These are phyloP conservation scores for Drosophila carrolli DNA, from an alignment of 1,140 invertebrate species.

Conservation along the genomic window DNA sequence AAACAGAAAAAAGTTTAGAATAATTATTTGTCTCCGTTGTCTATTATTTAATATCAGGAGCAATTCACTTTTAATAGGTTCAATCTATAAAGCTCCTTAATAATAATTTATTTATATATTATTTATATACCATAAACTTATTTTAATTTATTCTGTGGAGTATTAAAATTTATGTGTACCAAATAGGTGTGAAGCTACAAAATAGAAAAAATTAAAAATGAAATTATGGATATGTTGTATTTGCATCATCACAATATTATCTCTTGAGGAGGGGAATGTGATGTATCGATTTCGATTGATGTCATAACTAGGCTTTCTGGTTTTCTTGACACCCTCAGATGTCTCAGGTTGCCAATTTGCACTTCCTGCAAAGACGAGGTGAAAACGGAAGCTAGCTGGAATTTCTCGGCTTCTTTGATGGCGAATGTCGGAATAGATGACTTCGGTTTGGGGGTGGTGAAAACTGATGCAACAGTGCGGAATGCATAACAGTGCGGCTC, in stretches of 20 bases:
- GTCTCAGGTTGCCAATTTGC: constrained; percentile 13
- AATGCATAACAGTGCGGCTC: background rate
- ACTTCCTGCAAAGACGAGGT: constrained; percentile 24
- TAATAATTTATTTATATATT: too few relatives aligned
- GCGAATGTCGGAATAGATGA: constrained; percentile 20
- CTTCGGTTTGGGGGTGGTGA: constrained; percentile 2
- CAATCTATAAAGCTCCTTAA: too few relatives aligned
- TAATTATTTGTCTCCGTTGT: too few relatives aligned
- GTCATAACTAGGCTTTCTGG: constrained; percentile 10
- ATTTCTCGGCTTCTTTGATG: constrained; percentile 24
- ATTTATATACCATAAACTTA: too few relatives aligned
- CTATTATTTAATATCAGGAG: too few relatives aligned
- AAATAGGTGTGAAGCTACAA: too few relatives aligned
- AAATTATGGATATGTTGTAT: too few relatives aligned
- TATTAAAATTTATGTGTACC: too few relatives aligned
- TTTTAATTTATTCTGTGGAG: too few relatives aligned
- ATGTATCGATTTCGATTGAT: constrained; percentile 13
- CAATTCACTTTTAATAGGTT: too few relatives aligned
- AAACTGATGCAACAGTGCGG: constrained; percentile 25
- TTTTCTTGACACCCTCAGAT: background rate
- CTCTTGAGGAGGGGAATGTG: background rate
- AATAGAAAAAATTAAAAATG: too few relatives aligned
- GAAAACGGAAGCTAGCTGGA: constrained; percentile 39
- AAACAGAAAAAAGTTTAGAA: too few relatives aligned
- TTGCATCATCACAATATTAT: background rate